A percentile compares a stretch with the other conserved stretches of the same genome.
phyloP scores from a whole-genome alignment of 2,113 vertebrate species.

The Sinocyclocheilus grahami region DNA sequence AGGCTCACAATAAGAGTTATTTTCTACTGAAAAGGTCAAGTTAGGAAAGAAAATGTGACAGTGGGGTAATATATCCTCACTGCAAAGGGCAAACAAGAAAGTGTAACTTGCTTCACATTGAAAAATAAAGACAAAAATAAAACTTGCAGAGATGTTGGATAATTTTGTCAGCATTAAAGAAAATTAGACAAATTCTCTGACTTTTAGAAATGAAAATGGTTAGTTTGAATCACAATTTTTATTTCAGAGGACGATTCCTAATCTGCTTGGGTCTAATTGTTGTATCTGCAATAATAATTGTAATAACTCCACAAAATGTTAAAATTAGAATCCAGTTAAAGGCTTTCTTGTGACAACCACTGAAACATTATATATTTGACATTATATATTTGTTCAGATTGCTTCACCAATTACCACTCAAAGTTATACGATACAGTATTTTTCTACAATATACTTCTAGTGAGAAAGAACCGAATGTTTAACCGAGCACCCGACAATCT shows the following conservation, averaged over 20 bases:
- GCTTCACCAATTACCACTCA: no score
- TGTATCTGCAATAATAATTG: not conserved
- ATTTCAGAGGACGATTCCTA: not conserved
- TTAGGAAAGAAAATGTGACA: conserved; percentile 51
- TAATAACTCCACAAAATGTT: not conserved
- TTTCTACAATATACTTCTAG: not conserved
- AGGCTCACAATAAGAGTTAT: conserved; percentile 40
- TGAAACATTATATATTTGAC: not conserved
- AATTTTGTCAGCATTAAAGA: not conserved
- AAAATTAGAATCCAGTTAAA: conserved; percentile 17
- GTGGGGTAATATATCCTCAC: conserved; percentile 45
- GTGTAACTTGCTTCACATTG: conserved; percentile 21
- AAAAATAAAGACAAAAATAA: conserved; percentile 6
- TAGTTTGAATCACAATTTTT: not conserved
- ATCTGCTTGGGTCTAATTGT: not conserved
- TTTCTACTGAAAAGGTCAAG: conserved; percentile 61
- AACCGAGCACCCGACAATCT: not conserved
- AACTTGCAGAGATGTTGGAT: not conserved
- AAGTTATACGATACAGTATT: not conserved
- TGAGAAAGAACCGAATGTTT: not conserved
- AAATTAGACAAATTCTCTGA: not conserved
- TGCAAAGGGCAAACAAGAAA: conserved; percentile 52
- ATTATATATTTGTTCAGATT: no score
- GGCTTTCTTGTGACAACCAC: not conserved
- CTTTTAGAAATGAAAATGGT: not conserved